Percentiles rank a stretch among this genome's conserved stretches.
Conservation (phyloP, 2,113 vertebrate species). For the Microtus pennsylvanicus region DNA sequence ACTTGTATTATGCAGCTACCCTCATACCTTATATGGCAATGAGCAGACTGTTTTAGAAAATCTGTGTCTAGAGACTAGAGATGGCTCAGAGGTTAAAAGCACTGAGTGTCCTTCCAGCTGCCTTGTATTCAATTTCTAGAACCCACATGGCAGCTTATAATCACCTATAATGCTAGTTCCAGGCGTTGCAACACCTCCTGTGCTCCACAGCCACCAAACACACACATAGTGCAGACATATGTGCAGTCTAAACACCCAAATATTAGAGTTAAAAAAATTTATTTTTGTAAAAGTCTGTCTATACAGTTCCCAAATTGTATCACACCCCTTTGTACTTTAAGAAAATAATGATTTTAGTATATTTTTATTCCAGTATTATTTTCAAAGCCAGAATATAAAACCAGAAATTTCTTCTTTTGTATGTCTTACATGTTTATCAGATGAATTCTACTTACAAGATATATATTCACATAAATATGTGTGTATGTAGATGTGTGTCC, state of each 20-base stretch:
- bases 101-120: not conserved
- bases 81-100: not conserved
- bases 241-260: not conserved
- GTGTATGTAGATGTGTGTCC: not conserved
- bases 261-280: not conserved
- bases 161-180: not conserved
- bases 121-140: not conserved
- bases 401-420: not conserved
- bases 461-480: not conserved
- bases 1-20: not conserved
- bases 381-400: not conserved
- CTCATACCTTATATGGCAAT: not conserved
- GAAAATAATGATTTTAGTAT: constrained; percentile 6
- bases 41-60: not conserved
- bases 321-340: not conserved
- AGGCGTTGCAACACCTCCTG: too few species aligned
- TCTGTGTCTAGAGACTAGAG: not conserved
- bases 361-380: constrained; percentile 20
- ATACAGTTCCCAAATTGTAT: constrained; percentile 1
- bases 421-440: not conserved
- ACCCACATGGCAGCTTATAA: not conserved
- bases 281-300: not conserved
- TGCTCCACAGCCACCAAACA: not conserved
- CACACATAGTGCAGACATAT: too few species aligned
- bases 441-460: not conserved